These are phyloP conservation scores for Netelia melanura DNA, from an alignment of 2,888 invertebrate genomes.

Conservation along the genomic window DNA sequence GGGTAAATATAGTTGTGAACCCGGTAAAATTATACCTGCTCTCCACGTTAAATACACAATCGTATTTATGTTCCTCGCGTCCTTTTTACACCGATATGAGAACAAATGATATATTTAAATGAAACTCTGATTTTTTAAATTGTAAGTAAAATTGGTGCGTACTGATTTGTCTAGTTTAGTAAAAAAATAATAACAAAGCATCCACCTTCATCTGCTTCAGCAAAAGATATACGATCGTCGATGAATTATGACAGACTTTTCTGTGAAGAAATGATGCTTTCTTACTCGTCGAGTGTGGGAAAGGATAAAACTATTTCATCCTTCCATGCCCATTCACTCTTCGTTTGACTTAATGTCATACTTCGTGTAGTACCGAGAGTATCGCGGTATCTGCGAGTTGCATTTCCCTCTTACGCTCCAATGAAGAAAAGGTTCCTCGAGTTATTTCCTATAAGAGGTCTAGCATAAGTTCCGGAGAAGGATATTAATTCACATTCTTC, in stretches of 20 bases:
- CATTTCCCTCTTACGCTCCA: background rate
- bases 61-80: no score
- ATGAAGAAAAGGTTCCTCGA: background rate
- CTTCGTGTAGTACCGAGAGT: background rate
- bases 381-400: background rate
- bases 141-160: no score
- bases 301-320: background rate
- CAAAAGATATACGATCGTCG: no score
- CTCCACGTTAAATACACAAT: no score
- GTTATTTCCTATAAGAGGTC: constrained; percentile 26
- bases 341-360: background rate
- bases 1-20: no score
- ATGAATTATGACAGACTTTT: background rate
- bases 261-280: background rate
- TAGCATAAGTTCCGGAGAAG: constrained; percentile 23
- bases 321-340: background rate
- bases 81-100: no score
- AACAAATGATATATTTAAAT: no score
- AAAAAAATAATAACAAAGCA: no score
- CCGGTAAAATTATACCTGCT: no score
- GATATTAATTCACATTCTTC: constrained; percentile 54
- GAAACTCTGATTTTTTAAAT: no score
- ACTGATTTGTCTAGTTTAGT: no score
- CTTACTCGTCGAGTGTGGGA: background rate
- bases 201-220: no score